Percentiles rank a stretch among this genome's conserved stretches.
Evolutionary conservation across 92 coral and sea anemone species (phyloP).

Genomic region (Umimayanthus kanabou): DNA sequence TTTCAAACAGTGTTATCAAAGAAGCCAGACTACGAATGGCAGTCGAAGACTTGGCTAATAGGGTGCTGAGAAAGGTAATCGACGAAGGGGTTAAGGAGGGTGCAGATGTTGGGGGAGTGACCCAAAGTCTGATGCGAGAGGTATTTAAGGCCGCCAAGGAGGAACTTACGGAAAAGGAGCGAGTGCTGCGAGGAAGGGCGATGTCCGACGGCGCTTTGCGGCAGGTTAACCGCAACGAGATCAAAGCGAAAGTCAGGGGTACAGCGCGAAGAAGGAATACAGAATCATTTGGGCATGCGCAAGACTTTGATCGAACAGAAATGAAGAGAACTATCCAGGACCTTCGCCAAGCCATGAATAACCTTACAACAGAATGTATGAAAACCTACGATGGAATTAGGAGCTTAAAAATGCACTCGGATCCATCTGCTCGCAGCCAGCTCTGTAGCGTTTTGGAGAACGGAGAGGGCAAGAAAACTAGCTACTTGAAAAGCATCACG

Average conservation of each 20-base stretch:
- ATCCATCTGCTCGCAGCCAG: conserved; percentile 9
- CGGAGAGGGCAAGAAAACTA: conserved; percentile 1
- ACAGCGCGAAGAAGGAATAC: not conserved
- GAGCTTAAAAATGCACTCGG: conserved; percentile 12
- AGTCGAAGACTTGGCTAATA: conserved; percentile 15
- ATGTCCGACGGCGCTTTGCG: conserved; percentile 14
- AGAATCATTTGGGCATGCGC: not conserved
- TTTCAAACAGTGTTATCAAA: conserved; percentile 15
- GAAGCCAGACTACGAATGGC: conserved; percentile 30
- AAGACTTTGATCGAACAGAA: not conserved
- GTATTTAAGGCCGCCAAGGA: conserved; percentile 19
- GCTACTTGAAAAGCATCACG: not conserved
- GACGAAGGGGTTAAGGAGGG: conserved; percentile 20
- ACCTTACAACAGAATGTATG: conserved; percentile 8
- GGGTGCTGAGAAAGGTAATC: conserved; percentile 9
- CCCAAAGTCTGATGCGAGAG: conserved; percentile 19
- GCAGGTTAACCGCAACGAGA: not conserved
- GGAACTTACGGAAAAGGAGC: conserved; percentile 10
- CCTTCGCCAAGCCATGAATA: conserved; percentile 12
- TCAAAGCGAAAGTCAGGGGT: not conserved
- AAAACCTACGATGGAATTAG: conserved; percentile 11
- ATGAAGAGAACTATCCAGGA: not conserved
- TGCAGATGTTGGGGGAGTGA: conserved; percentile 1
- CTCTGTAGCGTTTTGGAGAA: not conserved
- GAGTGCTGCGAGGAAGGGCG: not conserved